A percentile compares a stretch with the other conserved stretches of the same genome.
phyloP scores from a whole-genome alignment of 2,113 vertebrate genomes.

The Electrona antarctica region DNA sequence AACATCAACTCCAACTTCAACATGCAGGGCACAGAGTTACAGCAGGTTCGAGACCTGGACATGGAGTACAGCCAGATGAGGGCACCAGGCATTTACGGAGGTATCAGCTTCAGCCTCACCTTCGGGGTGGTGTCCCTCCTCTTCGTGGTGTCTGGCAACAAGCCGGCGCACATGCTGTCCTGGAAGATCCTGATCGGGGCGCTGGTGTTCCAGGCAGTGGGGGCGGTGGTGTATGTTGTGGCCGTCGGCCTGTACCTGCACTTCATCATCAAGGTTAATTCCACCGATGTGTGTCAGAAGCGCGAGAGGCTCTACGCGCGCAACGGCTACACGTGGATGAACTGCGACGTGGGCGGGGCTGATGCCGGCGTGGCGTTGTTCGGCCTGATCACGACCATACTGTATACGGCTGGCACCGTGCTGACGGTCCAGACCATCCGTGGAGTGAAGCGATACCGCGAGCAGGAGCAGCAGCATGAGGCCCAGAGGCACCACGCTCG shows the following conservation, averaged over 20 bases:
- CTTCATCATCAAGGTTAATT: slow-evolving; percentile 82
- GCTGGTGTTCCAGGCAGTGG: slow-evolving; percentile 80
- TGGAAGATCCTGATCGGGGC: slow-evolving; percentile 73
- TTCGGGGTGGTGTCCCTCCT: slow-evolving; percentile 78
- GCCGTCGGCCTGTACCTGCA: slow-evolving; percentile 87
- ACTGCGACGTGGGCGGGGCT: slow-evolving; percentile 80
- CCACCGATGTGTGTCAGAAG: slow-evolving; percentile 80
- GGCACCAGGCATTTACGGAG: slow-evolving; percentile 85
- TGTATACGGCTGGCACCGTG: slow-evolving; percentile 73
- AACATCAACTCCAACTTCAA: slow-evolving; percentile 79
- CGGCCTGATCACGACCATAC: slow-evolving; percentile 74
- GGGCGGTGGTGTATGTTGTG: slow-evolving; percentile 67
- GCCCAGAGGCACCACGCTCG: slow-evolving; percentile 11
- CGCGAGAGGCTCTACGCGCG: slow-evolving; percentile 81
- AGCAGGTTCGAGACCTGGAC: slow-evolving; percentile 83
- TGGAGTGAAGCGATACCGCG: slow-evolving; percentile 52
- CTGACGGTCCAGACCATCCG: slow-evolving; percentile 74
- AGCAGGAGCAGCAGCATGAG: slow-evolving; percentile 46
- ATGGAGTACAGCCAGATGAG: slow-evolving; percentile 89
- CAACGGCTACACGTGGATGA: slow-evolving; percentile 87
- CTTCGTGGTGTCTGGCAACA: slow-evolving; percentile 81
- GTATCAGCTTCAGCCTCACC: slow-evolving; percentile 80
- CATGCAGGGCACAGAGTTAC: slow-evolving; percentile 86
- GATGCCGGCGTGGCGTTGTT: slow-evolving; percentile 83
- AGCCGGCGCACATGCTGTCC: slow-evolving; percentile 78